phyloP scores from a whole-genome alignment of 1,140 invertebrate species.

The Pogonomyrmex californicus region DNA sequence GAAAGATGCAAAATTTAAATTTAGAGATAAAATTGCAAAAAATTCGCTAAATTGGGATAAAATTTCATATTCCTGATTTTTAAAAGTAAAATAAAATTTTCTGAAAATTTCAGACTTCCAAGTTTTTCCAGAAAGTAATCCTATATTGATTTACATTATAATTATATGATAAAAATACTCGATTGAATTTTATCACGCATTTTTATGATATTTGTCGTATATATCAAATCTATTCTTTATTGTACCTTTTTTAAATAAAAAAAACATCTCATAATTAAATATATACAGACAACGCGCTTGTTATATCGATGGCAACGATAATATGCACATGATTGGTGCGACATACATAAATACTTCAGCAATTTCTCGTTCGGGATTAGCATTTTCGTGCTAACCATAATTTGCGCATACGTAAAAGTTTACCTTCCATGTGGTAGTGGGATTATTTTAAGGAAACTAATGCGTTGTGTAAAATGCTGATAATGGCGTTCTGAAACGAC shows the following conservation, averaged over 20 bases:
- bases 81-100: too few relatives aligned
- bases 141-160: too few relatives aligned
- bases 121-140: too few relatives aligned
- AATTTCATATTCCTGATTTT: too few relatives aligned
- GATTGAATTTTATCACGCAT: too few relatives aligned
- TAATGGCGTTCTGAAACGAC: background rate
- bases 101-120: too few relatives aligned
- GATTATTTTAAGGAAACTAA: slow-evolving; percentile 33
- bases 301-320: background rate
- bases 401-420: slow-evolving; percentile 37
- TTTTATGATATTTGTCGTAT: background rate
- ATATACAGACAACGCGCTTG: background rate
- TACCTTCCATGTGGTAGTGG: background rate
- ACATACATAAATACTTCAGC: slow-evolving; percentile 14
- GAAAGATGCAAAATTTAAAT: too few relatives aligned
- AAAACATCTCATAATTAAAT: background rate
- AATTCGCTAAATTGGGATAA: too few relatives aligned
- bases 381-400: slow-evolving; percentile 40
- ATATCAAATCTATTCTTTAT: background rate
- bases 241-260: too few relatives aligned
- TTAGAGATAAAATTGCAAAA: too few relatives aligned
- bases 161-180: too few relatives aligned
- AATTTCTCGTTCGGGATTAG: slow-evolving; percentile 50
- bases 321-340: background rate
- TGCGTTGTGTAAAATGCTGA: background rate